Evolutionary conservation across 2,113 vertebrate genomes (phyloP).

Genomic region (Sisor rabdophorus): DNA sequence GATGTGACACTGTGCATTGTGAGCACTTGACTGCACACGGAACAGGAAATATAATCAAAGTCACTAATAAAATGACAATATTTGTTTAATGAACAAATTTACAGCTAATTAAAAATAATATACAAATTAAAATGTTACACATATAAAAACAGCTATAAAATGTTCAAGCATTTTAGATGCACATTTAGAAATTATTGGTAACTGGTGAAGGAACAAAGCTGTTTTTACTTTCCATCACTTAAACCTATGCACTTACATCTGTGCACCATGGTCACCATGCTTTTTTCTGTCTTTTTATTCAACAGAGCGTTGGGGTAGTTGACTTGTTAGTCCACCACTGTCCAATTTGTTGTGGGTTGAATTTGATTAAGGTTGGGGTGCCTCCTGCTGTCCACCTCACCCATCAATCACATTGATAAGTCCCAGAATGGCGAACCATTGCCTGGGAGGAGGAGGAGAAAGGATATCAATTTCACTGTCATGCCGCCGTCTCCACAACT

Average conservation of each 20-base stretch:
- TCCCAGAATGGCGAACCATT: conserved; percentile 91
- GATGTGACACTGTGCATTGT: conserved; percentile 62
- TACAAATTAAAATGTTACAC: too few species aligned
- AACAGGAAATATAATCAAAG: conserved; percentile 44
- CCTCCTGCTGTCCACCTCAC: conserved; percentile 75
- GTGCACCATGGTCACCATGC: too few species aligned
- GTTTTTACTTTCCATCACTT: not conserved
- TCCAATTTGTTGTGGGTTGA: conserved; percentile 72
- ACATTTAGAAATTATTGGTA: not conserved
- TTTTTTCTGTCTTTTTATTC: conserved; percentile 18
- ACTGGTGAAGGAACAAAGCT: too few species aligned
- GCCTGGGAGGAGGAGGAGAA: conserved; percentile 81
- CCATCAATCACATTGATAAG: conserved; percentile 93
- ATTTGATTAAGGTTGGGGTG: conserved; percentile 83
- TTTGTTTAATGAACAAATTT: not conserved
- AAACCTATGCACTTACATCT: conserved; percentile 29
- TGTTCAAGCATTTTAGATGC: not conserved
- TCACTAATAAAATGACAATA: conserved; percentile 12
- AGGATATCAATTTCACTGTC: conserved; percentile 86
- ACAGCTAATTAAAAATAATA: too few species aligned
- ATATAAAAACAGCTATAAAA: too few species aligned
- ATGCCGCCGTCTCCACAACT: conserved; percentile 70
- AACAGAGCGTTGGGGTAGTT: not conserved
- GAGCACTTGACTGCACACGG: conserved; percentile 62
- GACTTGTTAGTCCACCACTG: conserved; percentile 75